Conservation (phyloP, 2,888 invertebrate genomes). For the Agriopis aurantiaria region DNA sequence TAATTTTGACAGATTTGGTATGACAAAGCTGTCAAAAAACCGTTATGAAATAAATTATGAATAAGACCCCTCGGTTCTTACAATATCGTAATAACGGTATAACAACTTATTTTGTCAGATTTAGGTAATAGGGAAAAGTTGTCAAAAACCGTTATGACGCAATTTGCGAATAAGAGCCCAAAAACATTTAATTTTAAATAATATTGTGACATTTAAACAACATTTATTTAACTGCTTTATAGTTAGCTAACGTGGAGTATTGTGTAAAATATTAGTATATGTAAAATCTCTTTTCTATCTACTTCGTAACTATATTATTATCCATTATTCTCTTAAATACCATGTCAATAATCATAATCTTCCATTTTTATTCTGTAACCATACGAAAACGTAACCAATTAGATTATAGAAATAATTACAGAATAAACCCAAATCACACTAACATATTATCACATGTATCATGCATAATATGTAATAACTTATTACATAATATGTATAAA, state of each 20-base stretch:
- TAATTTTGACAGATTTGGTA: too few species aligned
- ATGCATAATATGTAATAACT: too few species aligned
- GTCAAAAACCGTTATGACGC: too few species aligned
- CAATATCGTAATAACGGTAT: too few species aligned
- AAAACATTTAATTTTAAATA: not conserved
- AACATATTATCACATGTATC: too few species aligned
- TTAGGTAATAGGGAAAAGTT: too few species aligned
- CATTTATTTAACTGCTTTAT: constrained; percentile 7
- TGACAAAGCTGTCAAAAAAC: too few species aligned
- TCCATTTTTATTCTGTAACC: constrained; percentile 9
- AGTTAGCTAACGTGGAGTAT: constrained; percentile 8
- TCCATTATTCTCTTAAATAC: constrained; percentile 1
- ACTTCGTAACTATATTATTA: not conserved
- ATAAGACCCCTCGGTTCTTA: too few species aligned
- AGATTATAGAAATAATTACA: not conserved
- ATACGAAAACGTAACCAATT: not conserved
- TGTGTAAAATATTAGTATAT: constrained; percentile 5
- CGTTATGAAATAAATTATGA: too few species aligned
- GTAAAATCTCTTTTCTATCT: constrained; percentile 12
- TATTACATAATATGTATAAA: too few species aligned
- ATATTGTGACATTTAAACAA: not conserved
- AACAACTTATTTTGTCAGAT: too few species aligned
- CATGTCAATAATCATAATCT: constrained; percentile 11
- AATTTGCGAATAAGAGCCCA: not conserved
- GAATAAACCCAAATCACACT: not conserved